Conservation (phyloP, 2,113 vertebrate species). For the Harpagus bidentatus region DNA sequence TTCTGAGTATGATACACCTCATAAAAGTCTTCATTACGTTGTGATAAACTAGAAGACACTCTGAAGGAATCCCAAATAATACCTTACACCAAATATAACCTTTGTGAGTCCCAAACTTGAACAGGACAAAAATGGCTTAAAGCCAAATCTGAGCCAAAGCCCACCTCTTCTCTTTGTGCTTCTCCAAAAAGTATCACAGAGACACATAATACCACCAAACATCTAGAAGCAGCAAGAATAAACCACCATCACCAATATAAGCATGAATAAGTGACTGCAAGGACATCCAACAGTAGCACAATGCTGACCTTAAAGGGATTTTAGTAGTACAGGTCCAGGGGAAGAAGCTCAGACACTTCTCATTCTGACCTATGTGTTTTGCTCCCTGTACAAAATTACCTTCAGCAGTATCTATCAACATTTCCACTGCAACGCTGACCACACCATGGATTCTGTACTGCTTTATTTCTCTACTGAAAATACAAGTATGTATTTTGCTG, state of each 20-base stretch:
- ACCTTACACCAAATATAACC: background rate
- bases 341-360: background rate
- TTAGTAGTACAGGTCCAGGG: background rate
- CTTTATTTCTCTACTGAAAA: background rate
- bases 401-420: background rate
- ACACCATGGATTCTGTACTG: background rate
- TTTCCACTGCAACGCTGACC: background rate
- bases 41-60: background rate
- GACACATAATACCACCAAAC: background rate
- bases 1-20: background rate
- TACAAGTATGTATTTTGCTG: background rate
- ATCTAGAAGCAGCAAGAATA: background rate
- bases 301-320: background rate
- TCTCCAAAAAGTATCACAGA: background rate
- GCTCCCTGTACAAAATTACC: background rate
- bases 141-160: background rate
- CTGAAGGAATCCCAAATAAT: background rate
- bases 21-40: background rate
- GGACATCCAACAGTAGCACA: background rate
- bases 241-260: background rate
- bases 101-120: background rate
- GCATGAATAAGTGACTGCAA: background rate
- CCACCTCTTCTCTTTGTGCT: background rate
- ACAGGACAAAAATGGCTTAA: background rate
- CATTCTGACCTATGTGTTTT: background rate